Conservation (phyloP, 2,797 vertebrate species). For the Xenops minutus region DNA sequence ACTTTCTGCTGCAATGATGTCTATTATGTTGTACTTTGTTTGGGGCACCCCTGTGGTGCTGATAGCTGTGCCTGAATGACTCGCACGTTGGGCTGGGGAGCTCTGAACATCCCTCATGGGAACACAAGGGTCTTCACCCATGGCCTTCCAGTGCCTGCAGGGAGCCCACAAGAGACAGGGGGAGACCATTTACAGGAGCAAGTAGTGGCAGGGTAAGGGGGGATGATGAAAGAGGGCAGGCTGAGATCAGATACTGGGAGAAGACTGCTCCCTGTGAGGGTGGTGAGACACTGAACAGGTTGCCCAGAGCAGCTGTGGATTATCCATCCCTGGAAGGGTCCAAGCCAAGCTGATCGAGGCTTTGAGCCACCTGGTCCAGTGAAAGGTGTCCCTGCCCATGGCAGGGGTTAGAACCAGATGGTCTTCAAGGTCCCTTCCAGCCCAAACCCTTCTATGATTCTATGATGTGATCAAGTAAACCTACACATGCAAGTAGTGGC, state of each 20-base stretch:
- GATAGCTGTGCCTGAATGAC: neutral
- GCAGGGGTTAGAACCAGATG: neutral
- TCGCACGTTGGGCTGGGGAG: neutral
- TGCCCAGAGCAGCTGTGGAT: neutral
- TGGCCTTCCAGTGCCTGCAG: neutral
- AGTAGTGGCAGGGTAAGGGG: neutral
- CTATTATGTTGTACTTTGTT: neutral
- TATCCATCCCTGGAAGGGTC: neutral
- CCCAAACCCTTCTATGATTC: neutral
- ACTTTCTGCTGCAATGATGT: neutral
- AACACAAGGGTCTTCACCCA: neutral
- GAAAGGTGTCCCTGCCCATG: neutral
- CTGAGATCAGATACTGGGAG: neutral
- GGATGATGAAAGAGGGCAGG: neutral
- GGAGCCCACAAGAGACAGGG: neutral
- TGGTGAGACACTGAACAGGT: neutral
- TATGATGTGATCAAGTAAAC: neutral
- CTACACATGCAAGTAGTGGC: neutral
- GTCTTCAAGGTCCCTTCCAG: neutral
- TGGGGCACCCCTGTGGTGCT: neutral
- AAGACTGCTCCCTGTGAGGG: neutral
- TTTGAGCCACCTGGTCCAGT: neutral
- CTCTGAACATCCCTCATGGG: neutral
- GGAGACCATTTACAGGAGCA: neutral
- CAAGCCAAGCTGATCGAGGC: neutral